phyloP scores from a whole-genome alignment of 2,888 invertebrate genomes.

The Clunio marinus region DNA sequence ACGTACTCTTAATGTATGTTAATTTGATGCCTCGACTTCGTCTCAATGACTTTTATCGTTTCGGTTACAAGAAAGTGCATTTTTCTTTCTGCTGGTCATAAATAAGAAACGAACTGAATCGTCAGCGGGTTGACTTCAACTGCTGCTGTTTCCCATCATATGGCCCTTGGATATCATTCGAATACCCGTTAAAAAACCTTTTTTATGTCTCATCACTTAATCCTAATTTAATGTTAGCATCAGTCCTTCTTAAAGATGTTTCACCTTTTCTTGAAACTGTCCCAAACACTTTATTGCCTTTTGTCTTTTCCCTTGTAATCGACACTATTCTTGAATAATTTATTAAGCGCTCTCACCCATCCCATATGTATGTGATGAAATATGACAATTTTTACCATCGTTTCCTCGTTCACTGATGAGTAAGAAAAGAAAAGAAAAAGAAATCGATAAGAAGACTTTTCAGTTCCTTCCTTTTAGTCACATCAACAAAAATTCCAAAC shows the following conservation, averaged over 20 bases:
- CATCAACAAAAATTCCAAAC: slow-evolving; percentile 6
- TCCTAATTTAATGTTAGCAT: slow-evolving; percentile 4
- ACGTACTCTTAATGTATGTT: neutral
- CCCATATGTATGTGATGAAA: neutral
- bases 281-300: no score
- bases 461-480: neutral
- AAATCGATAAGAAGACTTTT: neutral
- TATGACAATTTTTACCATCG: neutral
- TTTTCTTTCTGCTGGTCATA: slow-evolving; percentile 23
- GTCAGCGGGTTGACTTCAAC: neutral
- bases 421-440: no score
- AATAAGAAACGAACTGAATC: neutral
- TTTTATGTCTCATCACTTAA: neutral
- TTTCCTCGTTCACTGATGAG: neutral
- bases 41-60: neutral
- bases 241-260: slow-evolving; percentile 16
- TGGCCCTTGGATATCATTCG: no score
- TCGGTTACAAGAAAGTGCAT: neutral
- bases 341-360: slow-evolving; percentile 10
- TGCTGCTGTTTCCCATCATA: slow-evolving; percentile 2
- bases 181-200: neutral
- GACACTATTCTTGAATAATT: slow-evolving; percentile 29
- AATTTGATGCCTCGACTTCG: neutral
- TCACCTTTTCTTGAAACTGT: slow-evolving; percentile 8
- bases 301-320: slow-evolving; percentile 28